Evolutionary conservation across 30 jellyfish, hydroid and myxozoan genomes (phyloP).

Genomic region (Mastigias papua): DNA sequence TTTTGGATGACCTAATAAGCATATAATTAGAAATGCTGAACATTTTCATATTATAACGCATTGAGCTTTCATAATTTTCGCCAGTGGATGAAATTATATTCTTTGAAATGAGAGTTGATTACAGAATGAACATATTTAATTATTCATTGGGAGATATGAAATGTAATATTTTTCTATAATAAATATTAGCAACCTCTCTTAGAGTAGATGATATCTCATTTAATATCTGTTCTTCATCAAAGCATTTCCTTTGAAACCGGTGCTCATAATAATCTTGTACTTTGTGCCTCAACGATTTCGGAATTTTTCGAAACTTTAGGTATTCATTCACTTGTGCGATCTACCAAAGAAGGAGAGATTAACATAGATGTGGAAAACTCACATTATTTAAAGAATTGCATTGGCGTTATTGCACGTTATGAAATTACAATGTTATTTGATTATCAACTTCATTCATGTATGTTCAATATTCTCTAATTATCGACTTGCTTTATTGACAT

Average conservation of each 20-base stretch:
- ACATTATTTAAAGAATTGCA: no score
- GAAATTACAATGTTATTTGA: no score
- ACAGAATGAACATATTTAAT: no score
- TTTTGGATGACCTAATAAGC: no score
- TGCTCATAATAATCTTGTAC: constrained; percentile 68
- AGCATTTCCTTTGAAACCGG: constrained; percentile 64
- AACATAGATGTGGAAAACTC: no score
- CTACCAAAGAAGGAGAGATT: constrained; percentile 16
- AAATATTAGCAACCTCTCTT: constrained; percentile 54
- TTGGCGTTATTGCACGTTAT: no score
- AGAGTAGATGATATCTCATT: constrained; percentile 68
- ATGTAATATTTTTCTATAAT: no score
- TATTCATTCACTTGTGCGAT: constrained; percentile 72
- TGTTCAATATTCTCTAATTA: no score
- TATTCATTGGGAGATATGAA: no score
- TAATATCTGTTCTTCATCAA: constrained; percentile 69
- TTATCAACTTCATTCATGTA: no score
- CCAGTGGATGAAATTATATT: not conserved
- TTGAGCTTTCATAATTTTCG: not conserved
- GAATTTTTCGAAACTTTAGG: constrained; percentile 64
- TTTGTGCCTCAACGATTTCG: constrained; percentile 55
- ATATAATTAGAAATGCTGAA: not conserved
- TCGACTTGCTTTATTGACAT: no score
- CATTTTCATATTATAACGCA: not conserved
- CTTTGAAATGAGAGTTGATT: no score